Evolutionary conservation across 1,140 invertebrate species (phyloP), one percentile per base, ranked within the genome.

Genomic region (Centruroides vittatus): DNA sequence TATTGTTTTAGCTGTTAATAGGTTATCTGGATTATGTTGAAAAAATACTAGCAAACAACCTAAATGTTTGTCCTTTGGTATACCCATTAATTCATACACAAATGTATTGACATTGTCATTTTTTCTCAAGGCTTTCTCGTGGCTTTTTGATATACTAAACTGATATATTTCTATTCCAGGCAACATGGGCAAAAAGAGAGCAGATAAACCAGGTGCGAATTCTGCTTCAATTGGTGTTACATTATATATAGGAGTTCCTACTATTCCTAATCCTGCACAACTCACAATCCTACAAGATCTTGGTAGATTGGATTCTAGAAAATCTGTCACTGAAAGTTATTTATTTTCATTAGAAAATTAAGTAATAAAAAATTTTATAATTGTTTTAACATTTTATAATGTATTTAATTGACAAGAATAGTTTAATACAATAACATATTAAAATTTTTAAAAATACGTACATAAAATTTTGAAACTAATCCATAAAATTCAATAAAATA

Each of bases 31-130:
- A 23, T 35, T 63, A 53, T 41, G 5, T 41, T 41, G 41, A 41
- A 58, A 49, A 12, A 66, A 61, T n/a, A 63, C n/a, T 11, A 66
- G 48, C 3, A 66, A 10, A 47, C 55, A 57, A 47, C 64, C 59
- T 0, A 64, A 36, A 4, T 35, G n/a, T 46, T 47, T 53, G 34
- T 62, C 55, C 6, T 12, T n/a, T 46, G 65, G 61, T 12, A 60
- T 47, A 35, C 35, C 49, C 11, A 49, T 58, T 5, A 62, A 36
- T 34, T 55, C 7, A 34, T 48, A 35, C 8, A 41, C 8, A 41
- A 41, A 41, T 41, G 41, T 9, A 13, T 46, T 36, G 35, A 46
- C 23, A 9, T 12, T 9, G 23, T 59, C 35, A 11, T n/a, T 35
- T 13, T 13, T 13, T 35, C 10, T 1, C 7, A 34, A 3, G 52